Base-by-base conservation (phyloP, 2,888 invertebrate species). In the Miltochrista miniata region DNA sequence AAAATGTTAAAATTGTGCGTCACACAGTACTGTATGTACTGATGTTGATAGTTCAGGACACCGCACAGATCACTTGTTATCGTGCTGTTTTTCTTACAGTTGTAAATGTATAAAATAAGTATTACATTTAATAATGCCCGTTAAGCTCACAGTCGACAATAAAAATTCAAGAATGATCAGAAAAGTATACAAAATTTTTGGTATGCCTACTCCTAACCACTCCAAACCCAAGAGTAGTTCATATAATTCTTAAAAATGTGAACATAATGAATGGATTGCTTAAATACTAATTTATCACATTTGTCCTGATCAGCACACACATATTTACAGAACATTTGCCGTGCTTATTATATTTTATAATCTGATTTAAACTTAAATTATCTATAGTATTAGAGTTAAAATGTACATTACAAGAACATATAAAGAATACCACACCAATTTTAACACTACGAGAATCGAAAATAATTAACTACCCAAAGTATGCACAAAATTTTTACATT, bases 351-450 rank as follows among this genome's bases (percentile, higher is more conserved):
- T 79, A 82, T 72, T 83, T 83, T 80, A 81, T 74, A 83, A 83
- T 85, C 76, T 85, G 77, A 80, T 82, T 84, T 70, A 77, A 82
- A 87, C 83, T 83, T 81, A 85, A 78, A 78, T 81, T 83, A 81
- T 71, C 61, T 77, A 76, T 70, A 76, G 18, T 70, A 73, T 70
- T 76, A 78, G 68, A 72, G 78, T 76, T 84, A 82, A 80, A 82
- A 85, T 81, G 69, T 84, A 85, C 82, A 79, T 82, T 87, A 90
- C 79, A 82, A 74, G 83, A 89, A 89, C 86, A 86, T 82, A 83
- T 85, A 87, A 87, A 87, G 82, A 87, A 90, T 85, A 90, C 91
- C 90, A 91, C 91, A 91, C 90, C 91, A 83, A 90, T 86, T 80
- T 79, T 85, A 83, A 83, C 66, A 72, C 87, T 89, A 91, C 81